phyloP scores from a whole-genome alignment of 2,888 invertebrate species.

The Allygus modestus region DNA sequence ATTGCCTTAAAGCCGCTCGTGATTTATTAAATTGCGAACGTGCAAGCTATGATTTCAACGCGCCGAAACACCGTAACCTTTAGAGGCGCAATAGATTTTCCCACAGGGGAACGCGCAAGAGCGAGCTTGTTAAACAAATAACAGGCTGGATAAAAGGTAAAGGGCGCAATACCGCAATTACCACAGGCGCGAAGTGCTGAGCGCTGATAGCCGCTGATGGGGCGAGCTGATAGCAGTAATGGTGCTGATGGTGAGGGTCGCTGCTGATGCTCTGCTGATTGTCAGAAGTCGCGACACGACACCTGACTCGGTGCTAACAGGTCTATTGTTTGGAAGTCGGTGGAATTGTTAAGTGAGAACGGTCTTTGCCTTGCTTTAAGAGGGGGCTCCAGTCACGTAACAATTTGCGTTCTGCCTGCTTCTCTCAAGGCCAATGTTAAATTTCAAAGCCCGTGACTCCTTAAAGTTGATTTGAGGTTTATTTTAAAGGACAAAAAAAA shows the following conservation, averaged over 20 bases:
- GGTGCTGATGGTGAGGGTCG: background rate
- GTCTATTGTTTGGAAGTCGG: too few species aligned
- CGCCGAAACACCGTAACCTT: slow-evolving; percentile 44
- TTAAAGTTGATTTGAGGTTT: too few species aligned
- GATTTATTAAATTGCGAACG: slow-evolving; percentile 45
- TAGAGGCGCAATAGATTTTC: slow-evolving; percentile 46
- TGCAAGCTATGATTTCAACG: slow-evolving; percentile 40
- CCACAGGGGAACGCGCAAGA: slow-evolving; percentile 2
- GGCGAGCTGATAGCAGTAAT: background rate
- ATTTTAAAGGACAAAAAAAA: too few species aligned
- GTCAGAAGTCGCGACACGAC: background rate
- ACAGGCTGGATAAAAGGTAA: slow-evolving; percentile 44
- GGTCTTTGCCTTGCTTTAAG: too few species aligned
- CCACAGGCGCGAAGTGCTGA: slow-evolving; percentile 38
- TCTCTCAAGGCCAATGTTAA: too few species aligned
- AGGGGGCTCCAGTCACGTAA: too few species aligned
- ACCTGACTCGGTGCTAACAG: too few species aligned
- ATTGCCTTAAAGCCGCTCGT: slow-evolving; percentile 2
- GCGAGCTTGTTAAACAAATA: slow-evolving; percentile 48
- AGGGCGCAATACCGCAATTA: slow-evolving; percentile 44
- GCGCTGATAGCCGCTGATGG: slow-evolving; percentile 26
- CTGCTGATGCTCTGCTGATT: slow-evolving; percentile 8
- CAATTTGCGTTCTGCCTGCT: too few species aligned
- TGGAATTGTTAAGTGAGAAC: too few species aligned
- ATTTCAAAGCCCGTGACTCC: too few species aligned